Conservation (phyloP, 2,797 vertebrate genomes). For the Malurus splendens region DNA sequence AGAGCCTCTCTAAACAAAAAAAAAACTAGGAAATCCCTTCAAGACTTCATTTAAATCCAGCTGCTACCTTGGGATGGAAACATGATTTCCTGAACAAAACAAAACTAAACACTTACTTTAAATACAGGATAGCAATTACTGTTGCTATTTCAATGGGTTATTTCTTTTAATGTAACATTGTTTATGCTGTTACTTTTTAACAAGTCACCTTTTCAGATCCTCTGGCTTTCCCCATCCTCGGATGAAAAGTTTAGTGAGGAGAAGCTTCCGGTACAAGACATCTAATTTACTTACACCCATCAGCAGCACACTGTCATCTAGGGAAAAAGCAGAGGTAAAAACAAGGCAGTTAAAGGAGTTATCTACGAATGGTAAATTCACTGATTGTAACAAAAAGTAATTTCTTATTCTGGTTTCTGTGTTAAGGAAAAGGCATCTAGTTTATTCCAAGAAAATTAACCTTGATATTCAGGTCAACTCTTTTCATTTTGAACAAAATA, state of each 20-base stretch:
- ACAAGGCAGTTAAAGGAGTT: neutral
- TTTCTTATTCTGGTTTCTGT: neutral
- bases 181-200: neutral
- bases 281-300: conserved; percentile 96
- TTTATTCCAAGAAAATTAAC: neutral
- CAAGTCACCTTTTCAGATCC: conserved; percentile 86
- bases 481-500: neutral
- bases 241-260: conserved; percentile 96
- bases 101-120: neutral
- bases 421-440: neutral
- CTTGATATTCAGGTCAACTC: neutral
- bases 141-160: neutral
- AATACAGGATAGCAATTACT: neutral
- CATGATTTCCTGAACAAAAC: neutral
- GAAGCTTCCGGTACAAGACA: conserved; percentile 91
- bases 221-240: conserved; percentile 97
- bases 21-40: neutral
- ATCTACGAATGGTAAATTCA: neutral
- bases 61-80: neutral
- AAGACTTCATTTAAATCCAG: neutral
- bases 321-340: conserved; percentile 18
- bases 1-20: neutral
- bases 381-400: neutral
- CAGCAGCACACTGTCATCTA: conserved; percentile 76
- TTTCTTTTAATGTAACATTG: neutral